A percentile compares a stretch with the other conserved stretches of the same genome.
Conservation (phyloP, 2,888 invertebrate genomes). For the Margaritifera margaritifera region DNA sequence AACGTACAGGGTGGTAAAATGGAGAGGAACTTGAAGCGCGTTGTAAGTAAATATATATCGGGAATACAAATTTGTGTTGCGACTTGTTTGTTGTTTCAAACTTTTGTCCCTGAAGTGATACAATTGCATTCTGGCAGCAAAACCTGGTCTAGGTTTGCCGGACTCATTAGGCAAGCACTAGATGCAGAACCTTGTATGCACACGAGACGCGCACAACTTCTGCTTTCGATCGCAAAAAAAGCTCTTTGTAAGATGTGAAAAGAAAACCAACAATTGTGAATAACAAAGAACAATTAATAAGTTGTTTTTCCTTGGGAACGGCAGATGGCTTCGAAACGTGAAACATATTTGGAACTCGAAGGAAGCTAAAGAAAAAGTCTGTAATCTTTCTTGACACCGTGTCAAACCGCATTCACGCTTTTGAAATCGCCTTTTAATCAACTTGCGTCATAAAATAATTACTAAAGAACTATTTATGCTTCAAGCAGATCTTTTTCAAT, state of each 20-base stretch:
- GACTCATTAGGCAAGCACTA: neutral
- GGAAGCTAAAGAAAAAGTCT: slow-evolving; percentile 41
- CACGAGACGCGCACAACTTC: slow-evolving; percentile 32
- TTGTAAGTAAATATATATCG: too few species aligned
- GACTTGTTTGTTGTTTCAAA: too few species aligned
- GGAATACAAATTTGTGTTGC: too few species aligned
- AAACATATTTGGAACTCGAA: slow-evolving; percentile 32
- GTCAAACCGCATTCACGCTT: slow-evolving; percentile 36
- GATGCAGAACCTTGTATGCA: slow-evolving; percentile 31
- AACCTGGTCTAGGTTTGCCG: too few species aligned
- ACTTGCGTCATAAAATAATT: slow-evolving; percentile 46
- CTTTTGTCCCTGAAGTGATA: too few species aligned
- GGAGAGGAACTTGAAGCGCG: too few species aligned
- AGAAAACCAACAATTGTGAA: slow-evolving; percentile 57
- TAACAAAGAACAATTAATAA: slow-evolving; percentile 62
- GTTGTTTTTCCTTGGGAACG: slow-evolving; percentile 53
- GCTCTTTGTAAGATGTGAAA: slow-evolving; percentile 50
- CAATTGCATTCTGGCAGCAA: too few species aligned
- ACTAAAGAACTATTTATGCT: slow-evolving; percentile 32
- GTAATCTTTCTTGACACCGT: slow-evolving; percentile 42
- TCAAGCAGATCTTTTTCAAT: slow-evolving; percentile 41
- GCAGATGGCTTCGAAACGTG: slow-evolving; percentile 48
- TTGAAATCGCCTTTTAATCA: slow-evolving; percentile 44
- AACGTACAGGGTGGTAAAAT: too few species aligned
- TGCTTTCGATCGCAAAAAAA: slow-evolving; percentile 40